These are phyloP conservation scores for Ctenopoma multispine DNA, from an alignment of 2,797 vertebrate genomes.

Conservation along the genomic window DNA sequence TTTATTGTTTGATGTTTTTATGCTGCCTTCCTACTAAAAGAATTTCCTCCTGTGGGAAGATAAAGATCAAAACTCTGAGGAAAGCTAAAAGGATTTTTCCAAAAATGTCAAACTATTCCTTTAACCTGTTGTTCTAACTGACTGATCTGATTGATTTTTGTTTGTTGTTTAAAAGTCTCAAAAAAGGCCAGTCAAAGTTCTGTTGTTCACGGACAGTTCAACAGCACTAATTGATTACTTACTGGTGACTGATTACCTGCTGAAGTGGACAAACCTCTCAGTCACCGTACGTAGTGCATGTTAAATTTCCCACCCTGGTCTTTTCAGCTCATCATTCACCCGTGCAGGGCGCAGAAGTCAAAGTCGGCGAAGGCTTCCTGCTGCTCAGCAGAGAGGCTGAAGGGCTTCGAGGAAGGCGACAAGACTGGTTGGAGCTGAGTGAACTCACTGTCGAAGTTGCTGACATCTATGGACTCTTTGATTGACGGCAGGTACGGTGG, in stretches of 20 bases:
- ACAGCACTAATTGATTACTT: not conserved
- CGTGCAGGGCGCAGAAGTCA: constrained; percentile 87
- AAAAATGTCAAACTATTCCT: not conserved
- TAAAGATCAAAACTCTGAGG: no score
- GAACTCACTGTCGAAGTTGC: constrained; percentile 94
- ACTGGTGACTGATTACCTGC: not conserved
- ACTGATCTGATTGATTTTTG: not conserved
- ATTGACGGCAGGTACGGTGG: constrained; percentile 90
- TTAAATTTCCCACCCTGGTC: constrained; percentile 24
- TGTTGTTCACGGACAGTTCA: no score
- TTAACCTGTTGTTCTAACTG: not conserved
- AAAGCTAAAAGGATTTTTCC: not conserved
- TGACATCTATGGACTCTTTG: constrained; percentile 83
- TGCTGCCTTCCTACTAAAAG: no score
- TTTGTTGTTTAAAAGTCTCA: not conserved
- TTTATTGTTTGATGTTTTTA: no score
- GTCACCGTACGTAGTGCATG: no score
- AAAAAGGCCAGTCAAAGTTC: no score
- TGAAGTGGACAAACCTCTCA: not conserved
- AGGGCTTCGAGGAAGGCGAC: constrained; percentile 85
- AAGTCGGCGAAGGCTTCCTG: constrained; percentile 90
- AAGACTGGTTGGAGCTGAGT: constrained; percentile 88
- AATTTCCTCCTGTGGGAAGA: no score
- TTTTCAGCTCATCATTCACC: constrained; percentile 35
- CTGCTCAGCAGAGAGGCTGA: constrained; percentile 81